A percentile compares a stretch with the other conserved stretches of the same genome.
phyloP scores from a whole-genome alignment of 2,113 vertebrate species.

The Corynorhinus townsendii region DNA sequence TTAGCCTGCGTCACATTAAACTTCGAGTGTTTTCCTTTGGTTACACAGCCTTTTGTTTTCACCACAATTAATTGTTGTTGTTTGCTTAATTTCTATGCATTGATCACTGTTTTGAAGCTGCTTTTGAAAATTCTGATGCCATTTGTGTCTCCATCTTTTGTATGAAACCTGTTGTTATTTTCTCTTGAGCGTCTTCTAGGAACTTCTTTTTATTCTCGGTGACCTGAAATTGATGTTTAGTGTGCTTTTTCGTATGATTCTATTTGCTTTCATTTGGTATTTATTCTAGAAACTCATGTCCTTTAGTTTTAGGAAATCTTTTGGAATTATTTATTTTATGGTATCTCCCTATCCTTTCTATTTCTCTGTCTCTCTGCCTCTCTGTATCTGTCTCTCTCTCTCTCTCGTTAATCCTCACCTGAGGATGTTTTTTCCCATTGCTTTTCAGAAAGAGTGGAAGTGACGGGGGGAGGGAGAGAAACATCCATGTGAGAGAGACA shows the following conservation, averaged over 20 bases:
- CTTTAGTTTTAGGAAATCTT: constrained; percentile 13
- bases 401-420: background rate
- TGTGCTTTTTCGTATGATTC: constrained; percentile 6
- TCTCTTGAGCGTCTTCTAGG: background rate
- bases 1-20: background rate
- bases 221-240: background rate
- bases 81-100: background rate
- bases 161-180: background rate
- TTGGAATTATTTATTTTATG: constrained; percentile 23
- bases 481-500: too few relatives aligned
- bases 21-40: background rate
- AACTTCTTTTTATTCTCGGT: background rate
- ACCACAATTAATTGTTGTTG: background rate
- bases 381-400: background rate
- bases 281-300: background rate
- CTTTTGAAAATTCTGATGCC: background rate
- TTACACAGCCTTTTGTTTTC: background rate
- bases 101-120: background rate
- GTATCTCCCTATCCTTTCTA: background rate
- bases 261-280: constrained; percentile 16
- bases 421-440: too few relatives aligned
- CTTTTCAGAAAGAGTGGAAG: too few relatives aligned
- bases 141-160: background rate
- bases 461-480: too few relatives aligned
- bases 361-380: background rate